Base-by-base conservation (phyloP, 2,888 invertebrate genomes). In the Ganaspis brasiliensis region DNA sequence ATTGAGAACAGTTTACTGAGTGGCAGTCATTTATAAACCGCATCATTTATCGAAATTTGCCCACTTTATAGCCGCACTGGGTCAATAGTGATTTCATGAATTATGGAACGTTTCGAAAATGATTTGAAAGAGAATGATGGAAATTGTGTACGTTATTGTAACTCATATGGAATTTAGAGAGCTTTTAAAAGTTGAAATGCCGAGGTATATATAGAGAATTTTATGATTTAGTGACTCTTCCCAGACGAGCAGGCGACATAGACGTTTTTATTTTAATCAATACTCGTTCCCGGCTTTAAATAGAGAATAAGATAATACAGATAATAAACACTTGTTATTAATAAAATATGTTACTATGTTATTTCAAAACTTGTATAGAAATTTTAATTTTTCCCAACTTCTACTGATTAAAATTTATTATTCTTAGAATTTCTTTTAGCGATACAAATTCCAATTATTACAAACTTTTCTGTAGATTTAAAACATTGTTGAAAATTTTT, bases 111-210 rank as follows among this genome's bases (percentile, higher is more conserved):
- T 31, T 31, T 31, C 31, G 31, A 31, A 31, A 31, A 45, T 45
- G 3, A 45, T 4, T 45, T 52, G 52, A 19, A 52, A 52, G 19
- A 56, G 14, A 56, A 56, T 56, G 19, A 21, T 0, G 24, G 5
- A 56, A 56, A 56, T 24, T 24, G 10, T 55, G 55, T 24, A 56
- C 55, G 19, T 56, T 56, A 21, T 56, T 12, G 14, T 56, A 24
- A 26, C 56, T 56, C 26, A 56, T 56, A 24, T 56, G 14, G 56
- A 56, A 21, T 56, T 56, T 56, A 56, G 12, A 56, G 56, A 56
- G 56, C 24, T 24, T 56, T 56, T 56, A 56, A 56, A 56, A 56
- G 21, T 21, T 56, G 26, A 56, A 56, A 26, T 21, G 56, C 24
- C 26, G 45, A 14, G 45, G n/a, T n/a, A n/a, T 45, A 45, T 45